Base-by-base conservation (phyloP, 1,140 invertebrate genomes). In the Listronotus bonariensis region DNA sequence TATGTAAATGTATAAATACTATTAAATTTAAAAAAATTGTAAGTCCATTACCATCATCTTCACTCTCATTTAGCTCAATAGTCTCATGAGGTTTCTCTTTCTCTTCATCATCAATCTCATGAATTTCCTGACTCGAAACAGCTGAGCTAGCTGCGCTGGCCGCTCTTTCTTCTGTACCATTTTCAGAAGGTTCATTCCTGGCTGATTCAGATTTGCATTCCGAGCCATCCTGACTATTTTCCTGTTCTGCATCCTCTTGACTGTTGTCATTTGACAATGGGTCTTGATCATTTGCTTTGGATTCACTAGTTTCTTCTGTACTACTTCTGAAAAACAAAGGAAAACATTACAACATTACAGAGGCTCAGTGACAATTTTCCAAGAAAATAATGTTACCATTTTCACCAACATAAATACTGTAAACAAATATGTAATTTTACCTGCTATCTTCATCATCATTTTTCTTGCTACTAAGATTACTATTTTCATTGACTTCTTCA, bases 11-110 rank as follows among this genome's bases (percentile, higher is more conserved):
- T 3, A 26, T 26, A 26, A 26, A 26, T 26, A 26, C 5, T n/a
- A n/a, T n/a, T n/a, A n/a, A n/a, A 26, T 26, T 1, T 5, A 26
- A 46, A 46, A 14, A n/a, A 10, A 18, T 18, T 14, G 3, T n/a
- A 15, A n/a, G 8, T 3, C 12, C 3, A 68, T 86, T 80, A 72
- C 86, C 65, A 55, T 68, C 65, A 59, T 76, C 77, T 34, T 74
- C 76, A 38, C 78, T 80, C 63, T 36, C 34, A 36, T 80, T 78
- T 8, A 80, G 73, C 34, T 80, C 79, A 58, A 77, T 74, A 18
- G 68, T 67, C 17, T 71, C 61, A 17, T 57, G 41, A 34, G n/a
- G 26, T 51, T 65, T 67, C 2, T 15, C 68, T 60, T 66, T 45
- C 56, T 80, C 79, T 31, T 78, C 78, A 52, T 70, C 73, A 18